Percentiles rank a stretch among this genome's conserved stretches.
These are phyloP conservation scores for Ochotona princeps DNA, from an alignment of 2,113 vertebrate species.

Conservation along the genomic window DNA sequence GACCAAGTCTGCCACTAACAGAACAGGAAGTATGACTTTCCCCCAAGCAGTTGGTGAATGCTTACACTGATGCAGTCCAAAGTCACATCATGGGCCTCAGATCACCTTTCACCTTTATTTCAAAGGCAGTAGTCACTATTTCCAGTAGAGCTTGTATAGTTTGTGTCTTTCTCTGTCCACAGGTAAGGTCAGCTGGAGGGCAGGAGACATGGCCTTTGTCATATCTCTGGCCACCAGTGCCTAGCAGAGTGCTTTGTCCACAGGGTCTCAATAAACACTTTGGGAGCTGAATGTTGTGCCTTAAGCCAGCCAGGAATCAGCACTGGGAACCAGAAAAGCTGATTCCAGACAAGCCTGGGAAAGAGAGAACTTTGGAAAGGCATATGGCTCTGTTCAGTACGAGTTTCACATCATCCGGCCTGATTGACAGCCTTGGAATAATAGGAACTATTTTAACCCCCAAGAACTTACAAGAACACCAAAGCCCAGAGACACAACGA, in stretches of 20 bases:
- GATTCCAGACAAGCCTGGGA: background rate
- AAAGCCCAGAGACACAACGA: background rate
- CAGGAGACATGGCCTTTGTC: background rate
- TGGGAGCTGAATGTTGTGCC: background rate
- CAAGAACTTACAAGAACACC: background rate
- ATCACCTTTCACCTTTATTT: background rate
- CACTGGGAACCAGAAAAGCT: background rate
- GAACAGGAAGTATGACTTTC: background rate
- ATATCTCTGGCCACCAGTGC: background rate
- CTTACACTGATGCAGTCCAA: background rate
- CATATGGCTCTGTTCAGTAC: background rate
- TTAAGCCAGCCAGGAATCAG: fast-evolving
- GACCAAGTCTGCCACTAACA: background rate
- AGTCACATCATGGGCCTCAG: background rate
- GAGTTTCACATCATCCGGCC: background rate
- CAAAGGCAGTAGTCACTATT: background rate
- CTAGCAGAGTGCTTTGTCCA: background rate
- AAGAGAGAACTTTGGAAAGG: background rate
- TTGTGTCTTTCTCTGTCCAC: background rate
- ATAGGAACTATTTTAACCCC: background rate
- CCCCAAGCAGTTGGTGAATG: background rate
- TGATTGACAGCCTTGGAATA: background rate
- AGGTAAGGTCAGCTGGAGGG: background rate
- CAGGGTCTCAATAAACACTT: background rate
- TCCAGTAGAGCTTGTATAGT: background rate